Evolutionary conservation across 2,113 vertebrate species (phyloP).

Genomic region (Oreotrochilus melanogaster): DNA sequence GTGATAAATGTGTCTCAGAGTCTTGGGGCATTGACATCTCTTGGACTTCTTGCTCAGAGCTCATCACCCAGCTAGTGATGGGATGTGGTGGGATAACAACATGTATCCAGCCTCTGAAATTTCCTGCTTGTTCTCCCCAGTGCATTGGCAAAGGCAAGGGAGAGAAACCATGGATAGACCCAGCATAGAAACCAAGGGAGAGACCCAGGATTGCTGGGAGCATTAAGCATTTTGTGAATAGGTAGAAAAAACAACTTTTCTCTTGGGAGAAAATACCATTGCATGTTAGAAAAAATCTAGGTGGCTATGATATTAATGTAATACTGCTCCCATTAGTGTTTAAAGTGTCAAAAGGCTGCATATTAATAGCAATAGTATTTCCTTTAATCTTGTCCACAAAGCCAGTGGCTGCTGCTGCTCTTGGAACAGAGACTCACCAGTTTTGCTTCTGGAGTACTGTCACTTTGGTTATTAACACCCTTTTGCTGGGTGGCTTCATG

Average conservation of each 20-base stretch:
- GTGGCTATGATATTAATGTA: background rate
- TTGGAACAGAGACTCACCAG: background rate
- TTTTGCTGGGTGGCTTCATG: background rate
- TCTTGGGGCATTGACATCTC: background rate
- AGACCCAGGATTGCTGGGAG: background rate
- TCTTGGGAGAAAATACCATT: background rate
- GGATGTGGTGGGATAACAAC: background rate
- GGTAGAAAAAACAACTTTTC: background rate
- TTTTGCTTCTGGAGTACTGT: background rate
- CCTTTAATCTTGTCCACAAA: background rate
- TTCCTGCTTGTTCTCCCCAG: background rate
- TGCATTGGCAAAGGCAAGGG: background rate
- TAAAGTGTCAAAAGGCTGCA: background rate
- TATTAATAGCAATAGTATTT: background rate
- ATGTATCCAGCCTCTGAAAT: accelerated
- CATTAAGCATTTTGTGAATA: background rate
- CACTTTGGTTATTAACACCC: background rate
- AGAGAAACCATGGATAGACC: background rate
- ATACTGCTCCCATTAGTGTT: background rate
- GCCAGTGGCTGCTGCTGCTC: background rate
- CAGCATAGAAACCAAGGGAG: no score
- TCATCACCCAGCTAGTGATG: background rate
- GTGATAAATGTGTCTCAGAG: background rate
- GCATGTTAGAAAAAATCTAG: background rate
- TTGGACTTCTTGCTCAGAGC: background rate